phyloP scores from a whole-genome alignment of 2,113 vertebrate genomes.

The Cinclus mexicanus region DNA sequence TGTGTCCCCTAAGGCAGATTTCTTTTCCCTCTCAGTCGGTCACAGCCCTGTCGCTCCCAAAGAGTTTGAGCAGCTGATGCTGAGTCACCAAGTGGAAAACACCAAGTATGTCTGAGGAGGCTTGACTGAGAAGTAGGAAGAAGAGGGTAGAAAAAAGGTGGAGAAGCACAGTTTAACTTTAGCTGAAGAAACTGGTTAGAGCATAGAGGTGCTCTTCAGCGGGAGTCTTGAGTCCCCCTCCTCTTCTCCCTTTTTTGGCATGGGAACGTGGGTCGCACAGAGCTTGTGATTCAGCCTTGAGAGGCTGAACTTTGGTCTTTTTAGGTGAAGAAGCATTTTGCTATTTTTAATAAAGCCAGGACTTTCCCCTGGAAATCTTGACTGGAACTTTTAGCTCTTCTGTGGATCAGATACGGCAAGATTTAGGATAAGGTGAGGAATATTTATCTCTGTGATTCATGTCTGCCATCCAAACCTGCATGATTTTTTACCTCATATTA shows the following conservation, averaged over 20 bases:
- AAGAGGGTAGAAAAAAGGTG: not conserved
- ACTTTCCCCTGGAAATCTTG: not conserved
- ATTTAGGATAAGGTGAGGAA: not conserved
- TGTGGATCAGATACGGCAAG: not conserved
- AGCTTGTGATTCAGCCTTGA: not conserved
- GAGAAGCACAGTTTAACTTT: not conserved
- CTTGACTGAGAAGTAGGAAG: not conserved
- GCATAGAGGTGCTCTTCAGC: not conserved
- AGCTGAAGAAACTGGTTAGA: not conserved
- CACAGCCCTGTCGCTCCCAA: conserved; percentile 1
- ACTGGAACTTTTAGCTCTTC: not conserved
- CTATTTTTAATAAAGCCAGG: not conserved
- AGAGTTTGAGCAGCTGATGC: conserved; percentile 21
- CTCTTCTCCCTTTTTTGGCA: not conserved
- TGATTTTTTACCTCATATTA: not conserved
- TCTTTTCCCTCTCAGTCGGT: not conserved
- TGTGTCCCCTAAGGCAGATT: not conserved
- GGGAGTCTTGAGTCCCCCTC: not conserved
- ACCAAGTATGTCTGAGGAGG: not conserved
- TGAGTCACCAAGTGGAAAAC: conserved; percentile 18
- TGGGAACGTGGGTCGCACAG: not conserved
- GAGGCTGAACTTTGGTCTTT: not conserved
- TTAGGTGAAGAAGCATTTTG: not conserved
- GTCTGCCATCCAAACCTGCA: not conserved
- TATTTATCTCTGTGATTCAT: not conserved